A percentile compares a stretch with the other conserved stretches of the same genome.
Evolutionary conservation across 2,113 vertebrate genomes (phyloP).

Genomic region (Daphoenositta chrysoptera): DNA sequence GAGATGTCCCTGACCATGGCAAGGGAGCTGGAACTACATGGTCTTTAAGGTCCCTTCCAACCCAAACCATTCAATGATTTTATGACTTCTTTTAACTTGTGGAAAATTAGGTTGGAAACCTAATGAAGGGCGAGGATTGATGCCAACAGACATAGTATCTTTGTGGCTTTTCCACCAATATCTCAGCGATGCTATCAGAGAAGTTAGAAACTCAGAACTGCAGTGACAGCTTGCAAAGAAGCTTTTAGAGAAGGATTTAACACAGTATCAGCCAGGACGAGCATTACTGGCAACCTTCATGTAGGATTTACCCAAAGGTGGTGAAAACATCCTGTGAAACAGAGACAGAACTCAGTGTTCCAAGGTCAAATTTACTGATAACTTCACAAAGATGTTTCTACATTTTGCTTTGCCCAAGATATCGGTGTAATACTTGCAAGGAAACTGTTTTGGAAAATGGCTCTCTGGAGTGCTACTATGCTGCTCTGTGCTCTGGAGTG

Average conservation of each 20-base stretch:
- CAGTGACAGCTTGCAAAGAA: not conserved
- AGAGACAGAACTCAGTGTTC: not conserved
- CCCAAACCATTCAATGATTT: not conserved
- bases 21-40: not conserved
- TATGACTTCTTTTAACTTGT: not conserved
- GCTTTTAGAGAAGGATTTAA: not conserved
- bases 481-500: not conserved
- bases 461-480: not conserved
- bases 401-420: not conserved
- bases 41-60: not conserved
- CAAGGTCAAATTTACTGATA: not conserved
- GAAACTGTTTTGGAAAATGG: not conserved
- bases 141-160: not conserved
- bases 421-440: not conserved
- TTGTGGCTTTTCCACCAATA: not conserved
- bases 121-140: rapidly evolving
- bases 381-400: not conserved
- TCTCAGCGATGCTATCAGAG: not conserved
- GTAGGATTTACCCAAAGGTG: not conserved
- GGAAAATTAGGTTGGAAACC: not conserved
- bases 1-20: not conserved
- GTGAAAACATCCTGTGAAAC: not conserved
- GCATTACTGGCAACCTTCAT: not conserved
- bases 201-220: not conserved
- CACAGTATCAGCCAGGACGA: not conserved